Base-by-base conservation (phyloP, 1,140 invertebrate genomes). In the Leptinotarsa defecta region DNA sequence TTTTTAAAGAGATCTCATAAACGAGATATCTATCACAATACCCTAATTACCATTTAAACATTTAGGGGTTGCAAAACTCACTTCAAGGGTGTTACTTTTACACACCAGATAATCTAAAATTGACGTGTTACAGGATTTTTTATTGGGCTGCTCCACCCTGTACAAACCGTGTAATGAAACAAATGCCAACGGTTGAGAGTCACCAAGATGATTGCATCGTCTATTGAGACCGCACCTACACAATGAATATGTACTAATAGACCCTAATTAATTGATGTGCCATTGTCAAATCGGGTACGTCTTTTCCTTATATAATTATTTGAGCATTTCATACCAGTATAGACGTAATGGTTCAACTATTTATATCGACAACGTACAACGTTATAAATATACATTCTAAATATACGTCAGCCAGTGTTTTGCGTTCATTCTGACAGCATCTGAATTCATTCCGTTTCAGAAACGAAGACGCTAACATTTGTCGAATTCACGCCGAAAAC, bases 341-440 rank as follows among this genome's bases (percentile, higher is more conserved):
- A 43, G 24, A 68, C 64, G 68, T 64, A 49, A 63, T 34, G 68
- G 52, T 62, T 71, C 65, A 52, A 74, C 79, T 81, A 81, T 81
- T 80, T 81, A 81, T 81, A 81, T 76, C 76, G 24, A 68, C 20
- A 71, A 63, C 65, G 67, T 71, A 73, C 74, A 79, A 74, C 75
- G 78, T 78, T 81, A 82, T 78, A 81, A 80, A 80, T 81, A 81
- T 76, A 76, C 76, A 76, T 77, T 81, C 80, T 81, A 81, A 80
- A 78, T 78, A 77, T 81, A 80, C 75, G 63, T 74, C 71, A 77
- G 76, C 76, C 68, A 67, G 71, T 73, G 64, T 71, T 74, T 68
- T 73, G 61, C 68, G 64, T 68, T 61, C 17, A 24, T 57, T 63
- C 43, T 49, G 68, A 49, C 71, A 72, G 71, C 70, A 69, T 71